Evolutionary conservation across 2,113 vertebrate species (phyloP).

Genomic region (Shinisaurus crocodilurus): DNA sequence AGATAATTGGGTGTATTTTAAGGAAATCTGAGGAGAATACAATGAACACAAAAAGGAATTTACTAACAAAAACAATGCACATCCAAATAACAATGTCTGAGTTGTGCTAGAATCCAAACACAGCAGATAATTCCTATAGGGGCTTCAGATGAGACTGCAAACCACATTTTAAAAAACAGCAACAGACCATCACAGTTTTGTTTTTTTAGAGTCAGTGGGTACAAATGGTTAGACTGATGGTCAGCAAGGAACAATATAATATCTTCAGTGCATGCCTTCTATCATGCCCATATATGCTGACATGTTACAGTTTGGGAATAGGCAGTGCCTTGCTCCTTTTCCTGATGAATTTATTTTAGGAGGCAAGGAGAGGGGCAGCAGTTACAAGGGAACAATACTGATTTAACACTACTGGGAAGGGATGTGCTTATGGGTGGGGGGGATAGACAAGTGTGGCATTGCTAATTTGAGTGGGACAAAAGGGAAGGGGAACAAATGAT

Average conservation of each 20-base stretch:
- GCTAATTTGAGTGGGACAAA: background rate
- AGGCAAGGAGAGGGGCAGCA: background rate
- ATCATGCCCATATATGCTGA: background rate
- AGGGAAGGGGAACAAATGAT: background rate
- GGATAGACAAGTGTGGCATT: too few relatives aligned
- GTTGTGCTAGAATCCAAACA: background rate
- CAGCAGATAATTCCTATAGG: background rate
- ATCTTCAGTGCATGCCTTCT: background rate
- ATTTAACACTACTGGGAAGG: background rate
- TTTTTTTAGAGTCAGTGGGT: background rate
- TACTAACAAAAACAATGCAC: background rate
- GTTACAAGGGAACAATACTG: background rate
- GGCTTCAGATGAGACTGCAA: background rate
- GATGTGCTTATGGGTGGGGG: background rate
- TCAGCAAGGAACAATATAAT: background rate
- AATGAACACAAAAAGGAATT: conserved; percentile 3
- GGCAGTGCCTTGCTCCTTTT: background rate
- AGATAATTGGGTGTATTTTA: conserved; percentile 6
- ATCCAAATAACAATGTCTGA: background rate
- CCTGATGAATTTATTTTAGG: background rate
- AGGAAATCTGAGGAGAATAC: background rate
- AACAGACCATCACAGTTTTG: background rate
- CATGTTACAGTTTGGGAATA: background rate
- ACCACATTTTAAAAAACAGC: background rate
- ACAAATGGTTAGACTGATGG: background rate